Evolutionary conservation across 2,113 vertebrate species (phyloP).

Genomic region (Gymnorhina tibicen): DNA sequence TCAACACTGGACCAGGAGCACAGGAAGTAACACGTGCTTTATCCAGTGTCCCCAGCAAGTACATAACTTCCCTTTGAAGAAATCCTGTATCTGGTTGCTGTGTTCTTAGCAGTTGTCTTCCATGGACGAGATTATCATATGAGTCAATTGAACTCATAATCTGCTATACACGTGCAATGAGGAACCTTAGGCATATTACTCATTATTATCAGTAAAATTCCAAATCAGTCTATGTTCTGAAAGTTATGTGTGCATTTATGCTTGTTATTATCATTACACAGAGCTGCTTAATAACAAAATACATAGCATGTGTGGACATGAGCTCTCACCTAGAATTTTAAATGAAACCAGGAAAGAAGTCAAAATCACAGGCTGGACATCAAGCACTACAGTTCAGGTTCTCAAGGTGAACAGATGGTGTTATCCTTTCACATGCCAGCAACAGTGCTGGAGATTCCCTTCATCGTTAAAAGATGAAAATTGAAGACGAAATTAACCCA

Average conservation of each 20-base stretch:
- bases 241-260: background rate
- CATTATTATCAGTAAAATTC: background rate
- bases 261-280: background rate
- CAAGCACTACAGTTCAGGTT: background rate
- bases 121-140: background rate
- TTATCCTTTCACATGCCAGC: background rate
- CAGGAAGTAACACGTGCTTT: background rate
- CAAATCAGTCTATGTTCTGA: background rate
- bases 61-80: background rate
- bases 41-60: background rate
- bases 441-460: background rate
- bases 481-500: constrained; percentile 18
- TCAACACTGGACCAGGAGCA: background rate
- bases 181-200: background rate
- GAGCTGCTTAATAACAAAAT: background rate
- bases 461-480: background rate
- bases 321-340: background rate
- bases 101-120: background rate
- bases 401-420: background rate
- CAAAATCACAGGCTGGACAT: background rate
- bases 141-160: background rate
- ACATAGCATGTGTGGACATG: background rate
- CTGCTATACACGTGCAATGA: background rate
- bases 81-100: background rate
- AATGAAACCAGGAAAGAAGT: background rate